These are phyloP conservation scores for Sebastolobus altivelis DNA, from an alignment of 2,797 vertebrate genomes.

Conservation along the genomic window DNA sequence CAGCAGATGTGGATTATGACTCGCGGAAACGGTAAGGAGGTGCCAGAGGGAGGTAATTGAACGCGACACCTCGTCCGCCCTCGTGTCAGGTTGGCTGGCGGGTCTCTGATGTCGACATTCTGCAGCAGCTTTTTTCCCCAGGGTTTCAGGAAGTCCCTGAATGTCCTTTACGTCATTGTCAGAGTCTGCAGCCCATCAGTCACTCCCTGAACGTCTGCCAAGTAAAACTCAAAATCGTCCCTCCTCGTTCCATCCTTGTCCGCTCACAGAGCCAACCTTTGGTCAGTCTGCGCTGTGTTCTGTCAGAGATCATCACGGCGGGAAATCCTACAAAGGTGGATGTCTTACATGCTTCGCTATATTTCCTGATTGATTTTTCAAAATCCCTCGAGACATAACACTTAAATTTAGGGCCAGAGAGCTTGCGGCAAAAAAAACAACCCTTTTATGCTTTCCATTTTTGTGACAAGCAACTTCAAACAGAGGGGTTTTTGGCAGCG, in stretches of 20 bases:
- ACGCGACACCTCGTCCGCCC: conserved; percentile 50
- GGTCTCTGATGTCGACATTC: conserved; percentile 49
- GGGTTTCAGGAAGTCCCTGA: conserved; percentile 51
- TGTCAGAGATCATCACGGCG: conserved; percentile 24
- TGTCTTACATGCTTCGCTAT: conserved; percentile 19
- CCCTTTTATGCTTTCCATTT: conserved; percentile 56
- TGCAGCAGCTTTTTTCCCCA: conserved; percentile 37
- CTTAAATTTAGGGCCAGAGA: conserved; percentile 36
- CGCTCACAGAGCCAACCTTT: conserved; percentile 27
- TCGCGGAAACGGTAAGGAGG: conserved; percentile 38
- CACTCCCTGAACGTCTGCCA: conserved; percentile 66
- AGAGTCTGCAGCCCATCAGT: conserved; percentile 60
- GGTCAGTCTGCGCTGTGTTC: conserved; percentile 33
- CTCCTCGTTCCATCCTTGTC: conserved; percentile 46
- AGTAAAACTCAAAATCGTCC: conserved; percentile 56
- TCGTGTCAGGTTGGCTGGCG: conserved; percentile 51
- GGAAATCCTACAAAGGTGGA: conserved; percentile 32
- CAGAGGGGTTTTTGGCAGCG: conserved; percentile 54
- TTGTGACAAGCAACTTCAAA: conserved; percentile 73
- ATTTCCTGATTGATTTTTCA: conserved; percentile 54
- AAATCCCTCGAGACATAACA: conserved; percentile 34
- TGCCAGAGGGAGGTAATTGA: conserved; percentile 54
- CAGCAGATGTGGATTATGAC: conserved; percentile 44
- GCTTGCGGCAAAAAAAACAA: conserved; percentile 28
- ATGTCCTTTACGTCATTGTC: conserved; percentile 66